Base-by-base conservation (phyloP, 2,888 invertebrate genomes). In the Catocala fraxini region DNA sequence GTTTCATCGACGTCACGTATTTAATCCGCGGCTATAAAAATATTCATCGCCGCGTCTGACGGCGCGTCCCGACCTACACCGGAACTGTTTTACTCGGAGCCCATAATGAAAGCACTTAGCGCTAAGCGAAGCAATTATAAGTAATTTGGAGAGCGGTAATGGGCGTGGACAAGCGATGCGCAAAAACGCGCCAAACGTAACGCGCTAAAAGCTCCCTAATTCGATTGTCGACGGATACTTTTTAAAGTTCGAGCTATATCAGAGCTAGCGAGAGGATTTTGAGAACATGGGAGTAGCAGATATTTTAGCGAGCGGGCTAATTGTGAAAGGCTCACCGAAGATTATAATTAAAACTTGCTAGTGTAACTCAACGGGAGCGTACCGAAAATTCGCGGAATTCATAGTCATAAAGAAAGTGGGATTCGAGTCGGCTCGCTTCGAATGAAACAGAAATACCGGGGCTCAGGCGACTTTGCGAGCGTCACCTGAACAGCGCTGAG, bases 71-170 rank as follows among this genome's bases (percentile, higher is more conserved):
- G 82, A 79, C 77, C 83, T 85, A 79, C 72, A 79, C 82, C 81
- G 85, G 86, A 86, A 88, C 89, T 86, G 88, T 86, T 86, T 85
- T 83, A 84, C 88, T 82, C 84, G 77, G 83, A 81, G 83, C 71
- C 83, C 83, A 82, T 92, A 92, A 94, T 92, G 92, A 93, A 93
- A 94, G 94, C 94, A 93, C 94, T 94, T 93, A 92, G 86, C 91
- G 88, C 86, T 93, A 93, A 94, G 91, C 92, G 94, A 93, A 92
- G 91, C 93, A 93, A 94, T 94, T 93, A 94, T 92, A 92, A 93
- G 91, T 92, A 91, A 92, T 94, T 94, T 92, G 89, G 88, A 86
- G 83, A 84, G 86, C 89, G 81, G 88, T 94, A 93, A 94, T 93
- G 91, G 92, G 88, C 88, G 89, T 89, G 92, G 94, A 93, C 93